Conservation (phyloP, 2,888 invertebrate genomes). For the Melanchra persicariae region DNA sequence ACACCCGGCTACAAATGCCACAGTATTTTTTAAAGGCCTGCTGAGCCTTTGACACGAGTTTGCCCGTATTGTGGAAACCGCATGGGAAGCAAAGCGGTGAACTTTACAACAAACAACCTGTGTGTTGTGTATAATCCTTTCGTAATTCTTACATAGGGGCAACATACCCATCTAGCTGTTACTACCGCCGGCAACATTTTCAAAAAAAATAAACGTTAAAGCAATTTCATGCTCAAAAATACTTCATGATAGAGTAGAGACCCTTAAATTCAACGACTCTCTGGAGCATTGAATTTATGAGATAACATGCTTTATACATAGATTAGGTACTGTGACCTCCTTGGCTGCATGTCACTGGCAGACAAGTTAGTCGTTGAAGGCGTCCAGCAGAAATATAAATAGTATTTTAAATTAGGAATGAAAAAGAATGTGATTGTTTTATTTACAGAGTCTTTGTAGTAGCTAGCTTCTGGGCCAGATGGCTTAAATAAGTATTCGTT, state of each 20-base stretch:
- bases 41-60: conserved; percentile 11
- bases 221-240: background rate
- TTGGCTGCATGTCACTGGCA: too few species aligned
- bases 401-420: too few species aligned
- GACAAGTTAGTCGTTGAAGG: too few species aligned
- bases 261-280: background rate
- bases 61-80: conserved; percentile 29
- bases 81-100: conserved; percentile 8
- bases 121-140: conserved; percentile 21
- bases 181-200: background rate
- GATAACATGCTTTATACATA: background rate
- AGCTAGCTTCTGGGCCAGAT: too few species aligned
- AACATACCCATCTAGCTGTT: background rate
- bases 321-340: too few species aligned
- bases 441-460: too few species aligned
- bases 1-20: background rate
- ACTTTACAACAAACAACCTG: conserved; percentile 26
- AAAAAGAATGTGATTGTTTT: too few species aligned
- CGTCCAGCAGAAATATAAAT: too few species aligned
- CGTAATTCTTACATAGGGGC: background rate
- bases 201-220: background rate
- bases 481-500: too few species aligned
- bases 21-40: conserved; percentile 24
- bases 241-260: background rate
- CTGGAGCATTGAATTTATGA: background rate